A percentile compares a stretch with the other conserved stretches of the same genome.
These are phyloP conservation scores for Artibeus lituratus DNA, from an alignment of 2,797 vertebrate genomes.

Conservation along the genomic window DNA sequence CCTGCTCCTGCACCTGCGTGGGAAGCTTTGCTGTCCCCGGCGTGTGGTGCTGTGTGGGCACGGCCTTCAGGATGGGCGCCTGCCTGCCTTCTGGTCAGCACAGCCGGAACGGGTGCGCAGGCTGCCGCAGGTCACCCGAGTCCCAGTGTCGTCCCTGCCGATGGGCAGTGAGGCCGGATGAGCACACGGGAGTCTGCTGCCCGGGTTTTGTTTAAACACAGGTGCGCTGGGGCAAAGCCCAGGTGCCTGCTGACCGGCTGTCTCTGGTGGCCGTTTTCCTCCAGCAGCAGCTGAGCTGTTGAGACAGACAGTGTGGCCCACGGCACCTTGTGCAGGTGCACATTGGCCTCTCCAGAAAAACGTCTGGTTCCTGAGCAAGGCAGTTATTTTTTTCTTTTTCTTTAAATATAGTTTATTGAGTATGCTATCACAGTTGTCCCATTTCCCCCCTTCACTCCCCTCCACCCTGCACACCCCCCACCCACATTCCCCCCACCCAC, in stretches of 20 bases:
- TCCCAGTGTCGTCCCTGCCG: background rate
- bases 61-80: too few species aligned
- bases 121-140: background rate
- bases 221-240: background rate
- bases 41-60: fast-evolving
- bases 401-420: too few species aligned
- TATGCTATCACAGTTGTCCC: too few species aligned
- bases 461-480: too few species aligned
- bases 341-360: background rate
- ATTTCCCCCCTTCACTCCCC: too few species aligned
- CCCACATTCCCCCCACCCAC: too few species aligned
- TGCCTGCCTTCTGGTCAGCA: too few species aligned
- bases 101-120: background rate
- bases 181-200: fast-evolving
- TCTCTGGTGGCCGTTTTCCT: background rate
- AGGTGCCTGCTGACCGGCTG: fast-evolving
- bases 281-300: background rate
- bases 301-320: fast-evolving
- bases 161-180: background rate
- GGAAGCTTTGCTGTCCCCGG: background rate
- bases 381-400: too few species aligned
- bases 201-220: background rate
- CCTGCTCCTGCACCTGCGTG: background rate
- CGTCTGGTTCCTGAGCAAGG: background rate
- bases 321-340: background rate